Evolutionary conservation across 1,140 invertebrate genomes (phyloP).

Genomic region (Apocrypta bakeri): DNA sequence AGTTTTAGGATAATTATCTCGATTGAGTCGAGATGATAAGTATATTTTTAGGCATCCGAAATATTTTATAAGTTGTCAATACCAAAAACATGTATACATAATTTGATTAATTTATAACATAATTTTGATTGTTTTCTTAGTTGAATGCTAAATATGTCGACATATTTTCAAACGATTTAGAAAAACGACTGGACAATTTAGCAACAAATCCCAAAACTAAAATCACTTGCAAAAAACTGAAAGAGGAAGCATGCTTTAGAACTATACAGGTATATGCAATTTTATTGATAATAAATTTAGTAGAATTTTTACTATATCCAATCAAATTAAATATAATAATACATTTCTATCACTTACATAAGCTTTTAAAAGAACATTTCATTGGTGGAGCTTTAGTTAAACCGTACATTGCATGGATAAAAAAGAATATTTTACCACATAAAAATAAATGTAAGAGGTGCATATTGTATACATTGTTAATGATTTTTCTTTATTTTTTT

Average conservation of each 20-base stretch:
- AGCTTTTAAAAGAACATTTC: constrained; percentile 57
- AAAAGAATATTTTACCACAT: constrained; percentile 53
- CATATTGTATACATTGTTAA: no score
- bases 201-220: background rate
- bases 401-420: constrained; percentile 62
- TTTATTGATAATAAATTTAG: constrained; percentile 20
- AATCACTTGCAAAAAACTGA: constrained; percentile 26
- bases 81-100: constrained; percentile 8
- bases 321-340: background rate
- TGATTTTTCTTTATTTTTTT: no score
- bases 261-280: constrained; percentile 50
- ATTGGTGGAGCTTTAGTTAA: constrained; percentile 55
- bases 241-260: constrained; percentile 27
- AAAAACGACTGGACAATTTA: constrained; percentile 25
- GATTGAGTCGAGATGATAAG: no score
- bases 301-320: no score
- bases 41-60: no score
- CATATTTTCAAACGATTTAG: constrained; percentile 38
- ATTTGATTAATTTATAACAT: background rate
- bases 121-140: constrained; percentile 7
- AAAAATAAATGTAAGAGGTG: constrained; percentile 50
- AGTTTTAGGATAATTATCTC: no score
- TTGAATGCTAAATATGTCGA: constrained; percentile 42
- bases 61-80: no score
- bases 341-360: background rate